Evolutionary conservation across 2,797 vertebrate genomes (phyloP), one percentile per base, ranked within the genome.

Genomic region (Pseudochromis fuscus): DNA sequence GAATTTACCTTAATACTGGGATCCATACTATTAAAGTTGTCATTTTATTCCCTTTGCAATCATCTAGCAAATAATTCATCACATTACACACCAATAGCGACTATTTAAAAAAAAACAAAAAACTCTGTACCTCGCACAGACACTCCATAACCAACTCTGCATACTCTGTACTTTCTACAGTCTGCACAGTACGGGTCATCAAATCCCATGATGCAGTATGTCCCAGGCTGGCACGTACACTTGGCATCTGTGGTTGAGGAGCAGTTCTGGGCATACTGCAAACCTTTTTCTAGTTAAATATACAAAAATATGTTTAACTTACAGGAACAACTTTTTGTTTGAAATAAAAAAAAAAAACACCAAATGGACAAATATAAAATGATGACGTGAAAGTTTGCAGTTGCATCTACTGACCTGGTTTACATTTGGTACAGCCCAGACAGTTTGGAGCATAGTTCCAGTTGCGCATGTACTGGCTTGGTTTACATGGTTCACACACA

Each of bases 171-270:
- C 15, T 0, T 46, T 0, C 0, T 1, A 58, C 94, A 95, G 0
- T 12, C 12, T 12, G 2, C 0, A 46, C 94, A 94, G 69, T 24
- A 27, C 0, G 5, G 27, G 0, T 21, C 0, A 0, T 50, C 5
- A 30, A 5, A 63, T 0, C 0, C 40, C 0, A 83, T 0, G 0
- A 0, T 0, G 75, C 93, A 94, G 58, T 9, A 94, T 72, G 0
- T 86, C 33, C 86, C 91, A 21, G 83, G 30, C 42, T n/a, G 35
- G 73, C 94, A 95, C 11, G 1, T 15, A 79, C 94, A 95, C 44
- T 1, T 80, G 24, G 91, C 5, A 1, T 3, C 50, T 35, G 3
- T 61, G 21, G 64, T 83, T 1, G 49, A 8, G 23, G 82, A 75
- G 85, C 94, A 95, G 0, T 0, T 30, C 60, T 50, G 72, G 9